Evolutionary conservation across 1,140 invertebrate species (phyloP).

Genomic region (Teleogryllus occipitalis): DNA sequence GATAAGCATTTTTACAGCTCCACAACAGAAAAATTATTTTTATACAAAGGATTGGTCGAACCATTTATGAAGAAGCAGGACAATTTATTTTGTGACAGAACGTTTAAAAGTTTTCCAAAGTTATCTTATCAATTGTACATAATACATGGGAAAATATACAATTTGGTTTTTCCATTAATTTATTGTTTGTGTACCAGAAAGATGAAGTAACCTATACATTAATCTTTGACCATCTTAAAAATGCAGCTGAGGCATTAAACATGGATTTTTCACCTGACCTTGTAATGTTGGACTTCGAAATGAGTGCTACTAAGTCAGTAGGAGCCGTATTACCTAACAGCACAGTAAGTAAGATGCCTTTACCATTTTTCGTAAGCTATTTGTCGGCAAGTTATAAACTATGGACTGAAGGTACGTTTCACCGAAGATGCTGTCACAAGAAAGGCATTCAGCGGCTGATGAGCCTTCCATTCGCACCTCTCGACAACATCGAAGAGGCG

Average conservation of each 20-base stretch:
- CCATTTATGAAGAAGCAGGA: background rate
- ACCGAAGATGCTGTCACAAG: background rate
- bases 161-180: background rate
- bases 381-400: background rate
- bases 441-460: background rate
- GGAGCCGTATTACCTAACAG: background rate
- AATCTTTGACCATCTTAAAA: background rate
- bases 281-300: slow-evolving; percentile 2
- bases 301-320: background rate
- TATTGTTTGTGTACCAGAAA: slow-evolving; percentile 2
- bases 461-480: too few species aligned
- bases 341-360: background rate
- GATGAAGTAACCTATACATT: background rate
- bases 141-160: background rate
- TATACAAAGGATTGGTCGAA: background rate
- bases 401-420: background rate
- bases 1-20: too few species aligned
- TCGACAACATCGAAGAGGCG: background rate
- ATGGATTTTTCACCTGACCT: background rate
- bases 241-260: background rate
- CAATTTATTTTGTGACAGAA: background rate
- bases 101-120: too few species aligned
- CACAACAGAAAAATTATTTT: too few species aligned
- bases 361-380: background rate
- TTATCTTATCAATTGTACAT: too few species aligned